Conservation (phyloP, 1,140 invertebrate species). For the Bombus picipes region DNA sequence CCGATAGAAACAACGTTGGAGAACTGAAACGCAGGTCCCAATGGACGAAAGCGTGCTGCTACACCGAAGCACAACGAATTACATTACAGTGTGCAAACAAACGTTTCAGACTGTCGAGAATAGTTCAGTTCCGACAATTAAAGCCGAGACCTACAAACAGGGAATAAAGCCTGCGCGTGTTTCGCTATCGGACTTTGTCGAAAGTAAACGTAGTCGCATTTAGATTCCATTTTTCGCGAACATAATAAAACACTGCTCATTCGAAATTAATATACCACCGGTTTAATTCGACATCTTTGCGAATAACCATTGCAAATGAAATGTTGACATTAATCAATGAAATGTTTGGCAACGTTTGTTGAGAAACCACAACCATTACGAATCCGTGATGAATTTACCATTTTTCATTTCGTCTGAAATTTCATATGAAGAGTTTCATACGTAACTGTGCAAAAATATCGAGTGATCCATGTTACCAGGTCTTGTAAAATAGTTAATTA, state of each 20-base stretch:
- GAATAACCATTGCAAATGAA: background rate
- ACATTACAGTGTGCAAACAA: conserved; percentile 40
- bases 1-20: conserved; percentile 38
- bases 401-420: background rate
- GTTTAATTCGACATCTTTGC: background rate
- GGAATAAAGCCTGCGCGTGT: conserved; percentile 8
- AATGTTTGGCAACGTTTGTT: background rate
- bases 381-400: background rate
- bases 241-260: background rate
- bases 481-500: too few species aligned
- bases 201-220: background rate
- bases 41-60: conserved; percentile 21
- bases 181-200: background rate
- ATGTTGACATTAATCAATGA: background rate
- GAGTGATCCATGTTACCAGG: too few species aligned
- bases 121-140: conserved; percentile 34
- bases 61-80: conserved; percentile 27
- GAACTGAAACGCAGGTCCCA: conserved; percentile 30
- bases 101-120: conserved; percentile 23
- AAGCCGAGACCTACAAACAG: conserved; percentile 23
- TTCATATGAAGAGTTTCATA: background rate
- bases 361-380: background rate
- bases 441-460: too few species aligned
- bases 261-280: background rate
- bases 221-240: background rate